Evolutionary conservation across 2,888 invertebrate genomes (phyloP).

Genomic region (Slavum lentiscoides): DNA sequence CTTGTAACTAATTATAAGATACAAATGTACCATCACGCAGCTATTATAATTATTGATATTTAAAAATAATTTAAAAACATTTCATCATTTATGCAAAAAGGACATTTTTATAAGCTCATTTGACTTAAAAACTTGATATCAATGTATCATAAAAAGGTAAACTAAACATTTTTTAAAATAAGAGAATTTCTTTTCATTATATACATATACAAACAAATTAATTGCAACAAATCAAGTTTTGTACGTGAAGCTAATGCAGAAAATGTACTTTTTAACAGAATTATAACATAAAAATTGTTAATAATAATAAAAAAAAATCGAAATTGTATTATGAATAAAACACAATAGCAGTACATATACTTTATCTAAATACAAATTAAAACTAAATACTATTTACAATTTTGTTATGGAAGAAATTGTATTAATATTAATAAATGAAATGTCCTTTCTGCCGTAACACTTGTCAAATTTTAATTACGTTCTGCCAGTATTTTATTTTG

Average conservation of each 20-base stretch:
- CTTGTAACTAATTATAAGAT: too few relatives aligned
- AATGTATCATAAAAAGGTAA: not conserved
- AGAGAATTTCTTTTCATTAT: not conserved
- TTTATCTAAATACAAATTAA: not conserved
- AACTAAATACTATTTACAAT: not conserved
- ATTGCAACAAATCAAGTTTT: constrained; percentile 13
- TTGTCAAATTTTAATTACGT: constrained; percentile 31
- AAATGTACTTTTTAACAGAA: not conserved
- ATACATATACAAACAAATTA: not conserved
- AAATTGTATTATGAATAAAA: not conserved
- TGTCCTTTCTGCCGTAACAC: not conserved
- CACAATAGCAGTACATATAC: not conserved
- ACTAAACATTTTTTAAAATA: not conserved
- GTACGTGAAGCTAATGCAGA: not conserved
- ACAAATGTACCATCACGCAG: too few relatives aligned
- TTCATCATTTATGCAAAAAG: not conserved
- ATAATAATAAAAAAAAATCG: not conserved
- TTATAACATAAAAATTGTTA: constrained; percentile 2
- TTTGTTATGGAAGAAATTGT: not conserved
- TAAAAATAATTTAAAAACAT: not conserved
- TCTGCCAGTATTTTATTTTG: constrained; percentile 30
- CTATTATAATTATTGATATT: too few relatives aligned
- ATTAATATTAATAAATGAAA: not conserved
- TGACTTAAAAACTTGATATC: too few relatives aligned
- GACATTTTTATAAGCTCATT: too few relatives aligned